Conservation (phyloP, 2,888 invertebrate species). For the Archips xylosteana region DNA sequence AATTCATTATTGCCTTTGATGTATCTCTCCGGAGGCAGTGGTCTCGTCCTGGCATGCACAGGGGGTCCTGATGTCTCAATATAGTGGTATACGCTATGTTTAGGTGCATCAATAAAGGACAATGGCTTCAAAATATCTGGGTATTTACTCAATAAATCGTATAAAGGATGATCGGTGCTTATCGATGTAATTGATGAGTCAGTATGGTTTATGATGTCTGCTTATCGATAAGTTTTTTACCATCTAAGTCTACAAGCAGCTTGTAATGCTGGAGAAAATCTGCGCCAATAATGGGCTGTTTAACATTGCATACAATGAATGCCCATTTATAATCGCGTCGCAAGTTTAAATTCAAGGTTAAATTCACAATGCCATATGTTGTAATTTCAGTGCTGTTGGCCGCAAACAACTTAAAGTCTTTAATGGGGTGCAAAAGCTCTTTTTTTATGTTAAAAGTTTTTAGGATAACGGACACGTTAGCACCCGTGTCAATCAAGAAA, state of each 20-base stretch:
- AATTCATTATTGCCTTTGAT: no score
- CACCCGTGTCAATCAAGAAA: background rate
- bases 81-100: no score
- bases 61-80: no score
- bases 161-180: no score
- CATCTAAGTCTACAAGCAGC: conserved; percentile 3
- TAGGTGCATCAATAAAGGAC: no score
- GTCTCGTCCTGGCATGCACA: no score
- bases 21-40: no score
- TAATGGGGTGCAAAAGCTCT: background rate
- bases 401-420: background rate
- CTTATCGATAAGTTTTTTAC: background rate
- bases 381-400: conserved; percentile 7
- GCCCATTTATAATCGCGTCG: background rate
- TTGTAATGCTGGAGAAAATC: background rate
- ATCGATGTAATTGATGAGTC: no score
- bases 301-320: conserved; percentile 1
- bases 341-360: background rate
- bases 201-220: background rate
- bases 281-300: background rate
- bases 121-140: no score
- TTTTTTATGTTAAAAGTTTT: background rate
- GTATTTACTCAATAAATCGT: no score
- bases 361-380: background rate
- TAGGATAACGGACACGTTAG: background rate